Percentiles rank a stretch among this genome's conserved stretches.
These are phyloP conservation scores for Brachyopa scutellaris DNA, from an alignment of 2,888 invertebrate genomes.

Conservation along the genomic window DNA sequence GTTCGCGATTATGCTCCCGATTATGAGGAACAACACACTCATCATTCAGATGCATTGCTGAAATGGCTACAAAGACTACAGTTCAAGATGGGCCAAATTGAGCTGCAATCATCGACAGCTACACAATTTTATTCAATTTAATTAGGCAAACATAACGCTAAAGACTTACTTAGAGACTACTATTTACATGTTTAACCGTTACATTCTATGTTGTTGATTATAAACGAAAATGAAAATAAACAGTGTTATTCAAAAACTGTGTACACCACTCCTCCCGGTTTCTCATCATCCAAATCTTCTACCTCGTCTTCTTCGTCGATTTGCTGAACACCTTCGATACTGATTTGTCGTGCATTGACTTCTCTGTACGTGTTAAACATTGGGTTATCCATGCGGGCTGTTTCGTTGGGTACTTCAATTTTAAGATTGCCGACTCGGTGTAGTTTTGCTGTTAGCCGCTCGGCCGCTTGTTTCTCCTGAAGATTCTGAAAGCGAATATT, in stretches of 20 bases:
- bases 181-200: constrained; percentile 44
- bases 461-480: constrained; percentile 78
- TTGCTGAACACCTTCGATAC: constrained; percentile 77
- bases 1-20: constrained; percentile 91
- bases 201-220: constrained; percentile 46
- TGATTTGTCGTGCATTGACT: constrained; percentile 60
- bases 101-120: constrained; percentile 95
- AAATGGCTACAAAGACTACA: constrained; percentile 96
- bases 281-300: constrained; percentile 77
- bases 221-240: background rate
- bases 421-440: constrained; percentile 66
- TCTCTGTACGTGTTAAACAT: constrained; percentile 78
- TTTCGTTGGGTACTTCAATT: constrained; percentile 74
- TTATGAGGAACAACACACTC: constrained; percentile 80
- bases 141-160: constrained; percentile 60
- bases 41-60: constrained; percentile 83
- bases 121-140: constrained; percentile 93
- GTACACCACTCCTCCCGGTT: constrained; percentile 73
- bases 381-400: constrained; percentile 74
- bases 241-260: constrained; percentile 46
- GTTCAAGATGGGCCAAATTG: constrained; percentile 99
- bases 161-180: constrained; percentile 20
- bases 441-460: constrained; percentile 76
- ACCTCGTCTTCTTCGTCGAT: constrained; percentile 77
- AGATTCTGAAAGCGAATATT: constrained; percentile 74